These are phyloP conservation scores for Drosophila cardini DNA, from an alignment of 1,140 invertebrate genomes.

Conservation along the genomic window DNA sequence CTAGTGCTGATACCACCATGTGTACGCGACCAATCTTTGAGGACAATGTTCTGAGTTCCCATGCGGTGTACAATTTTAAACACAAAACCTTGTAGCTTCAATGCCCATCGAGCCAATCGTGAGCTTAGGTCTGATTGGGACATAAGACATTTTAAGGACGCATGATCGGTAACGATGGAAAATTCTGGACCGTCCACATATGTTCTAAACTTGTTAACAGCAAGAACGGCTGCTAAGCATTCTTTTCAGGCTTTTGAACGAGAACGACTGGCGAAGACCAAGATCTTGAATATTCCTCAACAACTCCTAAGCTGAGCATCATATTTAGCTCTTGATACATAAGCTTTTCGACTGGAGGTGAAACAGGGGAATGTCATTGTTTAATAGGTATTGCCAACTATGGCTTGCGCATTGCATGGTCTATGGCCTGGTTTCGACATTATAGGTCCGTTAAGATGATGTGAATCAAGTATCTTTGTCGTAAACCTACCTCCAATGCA, in stretches of 20 bases:
- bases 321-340: constrained; percentile 24
- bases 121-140: constrained; percentile 9
- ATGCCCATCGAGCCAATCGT: constrained; percentile 11
- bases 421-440: no score
- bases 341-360: constrained; percentile 19
- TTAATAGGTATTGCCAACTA: constrained; percentile 25
- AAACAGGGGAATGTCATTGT: constrained; percentile 15
- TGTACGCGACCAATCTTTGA: background rate
- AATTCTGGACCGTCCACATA: constrained; percentile 22
- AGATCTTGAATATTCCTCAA: constrained; percentile 18
- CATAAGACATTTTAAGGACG: constrained; percentile 12
- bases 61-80: background rate
- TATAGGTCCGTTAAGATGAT: no score
- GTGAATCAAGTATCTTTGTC: no score
- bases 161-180: constrained; percentile 1
- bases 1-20: no score
- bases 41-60: background rate
- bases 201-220: constrained; percentile 19
- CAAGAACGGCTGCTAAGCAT: background rate
- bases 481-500: no score
- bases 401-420: no score
- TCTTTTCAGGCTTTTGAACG: no score
- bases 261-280: constrained; percentile 24
- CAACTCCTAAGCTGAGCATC: constrained; percentile 10
- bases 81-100: constrained; percentile 5